These are phyloP conservation scores for Misgurnus anguillicaudatus DNA, from an alignment of 2,113 vertebrate genomes.

Conservation along the genomic window DNA sequence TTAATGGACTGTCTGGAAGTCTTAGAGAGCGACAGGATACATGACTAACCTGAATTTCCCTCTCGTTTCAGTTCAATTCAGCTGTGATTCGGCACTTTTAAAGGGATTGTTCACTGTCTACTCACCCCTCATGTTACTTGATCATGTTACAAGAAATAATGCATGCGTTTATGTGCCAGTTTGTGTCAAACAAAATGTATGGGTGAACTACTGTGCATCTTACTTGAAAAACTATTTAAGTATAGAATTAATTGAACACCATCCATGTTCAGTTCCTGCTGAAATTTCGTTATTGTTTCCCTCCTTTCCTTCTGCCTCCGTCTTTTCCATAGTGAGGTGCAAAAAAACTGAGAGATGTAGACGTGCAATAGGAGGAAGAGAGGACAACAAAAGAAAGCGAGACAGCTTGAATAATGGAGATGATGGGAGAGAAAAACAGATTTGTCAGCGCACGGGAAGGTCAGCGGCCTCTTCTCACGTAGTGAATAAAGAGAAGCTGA, in stretches of 20 bases:
- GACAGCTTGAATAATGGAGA: constrained; percentile 60
- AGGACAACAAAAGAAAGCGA: constrained; percentile 55
- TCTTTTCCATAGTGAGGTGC: constrained; percentile 57
- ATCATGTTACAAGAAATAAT: too few relatives aligned
- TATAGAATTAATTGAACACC: neutral
- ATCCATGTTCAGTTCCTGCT: neutral
- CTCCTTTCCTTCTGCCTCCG: constrained; percentile 46
- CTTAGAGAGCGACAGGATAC: constrained; percentile 15
- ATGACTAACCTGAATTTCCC: constrained; percentile 42
- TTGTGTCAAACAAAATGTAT: too few relatives aligned
- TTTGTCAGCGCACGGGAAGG: constrained; percentile 39
- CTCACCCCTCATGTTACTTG: neutral
- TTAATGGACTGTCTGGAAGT: constrained; percentile 42
- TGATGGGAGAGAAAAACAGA: constrained; percentile 48
- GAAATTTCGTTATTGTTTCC: constrained; percentile 23
- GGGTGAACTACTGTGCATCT: too few relatives aligned
- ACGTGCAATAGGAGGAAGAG: constrained; percentile 50
- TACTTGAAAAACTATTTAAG: too few relatives aligned
- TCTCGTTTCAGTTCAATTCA: constrained; percentile 49
- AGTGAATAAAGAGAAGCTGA: constrained; percentile 17
- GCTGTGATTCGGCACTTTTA: constrained; percentile 24
- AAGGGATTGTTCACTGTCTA: neutral
- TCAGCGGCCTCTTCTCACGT: constrained; percentile 35
- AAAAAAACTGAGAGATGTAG: constrained; percentile 44
- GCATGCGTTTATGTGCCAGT: too few relatives aligned